These are phyloP conservation scores for Meda fulgida DNA, from an alignment of 2,797 vertebrate species.

Conservation along the genomic window DNA sequence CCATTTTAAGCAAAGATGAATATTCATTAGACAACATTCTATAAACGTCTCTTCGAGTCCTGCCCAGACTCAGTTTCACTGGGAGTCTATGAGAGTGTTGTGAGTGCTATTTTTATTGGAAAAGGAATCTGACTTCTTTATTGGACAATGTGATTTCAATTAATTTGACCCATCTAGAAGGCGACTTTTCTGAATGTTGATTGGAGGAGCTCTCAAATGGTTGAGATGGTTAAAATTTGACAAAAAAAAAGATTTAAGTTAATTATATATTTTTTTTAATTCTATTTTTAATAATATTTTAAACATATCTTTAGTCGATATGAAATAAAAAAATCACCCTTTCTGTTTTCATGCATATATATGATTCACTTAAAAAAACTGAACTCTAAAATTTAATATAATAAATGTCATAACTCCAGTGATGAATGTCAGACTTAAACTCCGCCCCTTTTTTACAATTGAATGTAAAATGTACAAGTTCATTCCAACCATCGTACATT, in stretches of 20 bases:
- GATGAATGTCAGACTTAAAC: neutral
- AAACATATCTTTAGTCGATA: neutral
- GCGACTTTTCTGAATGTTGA: neutral
- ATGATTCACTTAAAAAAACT: too few relatives aligned
- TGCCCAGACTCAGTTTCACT: neutral
- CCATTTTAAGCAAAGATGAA: constrained; percentile 1
- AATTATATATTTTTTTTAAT: neutral
- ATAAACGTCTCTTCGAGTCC: neutral
- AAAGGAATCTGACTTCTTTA: neutral
- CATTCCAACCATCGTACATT: too few relatives aligned
- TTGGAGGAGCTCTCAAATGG: neutral
- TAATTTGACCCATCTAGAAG: neutral
- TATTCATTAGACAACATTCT: neutral
- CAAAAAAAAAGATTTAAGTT: neutral
- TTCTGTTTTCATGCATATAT: too few relatives aligned
- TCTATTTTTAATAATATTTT: too few relatives aligned
- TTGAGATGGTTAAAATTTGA: neutral
- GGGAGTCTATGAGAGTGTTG: neutral
- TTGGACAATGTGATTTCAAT: neutral
- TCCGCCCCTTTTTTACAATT: neutral
- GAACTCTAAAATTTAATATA: too few relatives aligned
- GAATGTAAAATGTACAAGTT: neutral
- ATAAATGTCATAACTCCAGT: too few relatives aligned
- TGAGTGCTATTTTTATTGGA: neutral
- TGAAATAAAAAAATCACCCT: neutral